phyloP scores from a whole-genome alignment of 2,797 vertebrate genomes.

The Mormyrus proboscirostris region DNA sequence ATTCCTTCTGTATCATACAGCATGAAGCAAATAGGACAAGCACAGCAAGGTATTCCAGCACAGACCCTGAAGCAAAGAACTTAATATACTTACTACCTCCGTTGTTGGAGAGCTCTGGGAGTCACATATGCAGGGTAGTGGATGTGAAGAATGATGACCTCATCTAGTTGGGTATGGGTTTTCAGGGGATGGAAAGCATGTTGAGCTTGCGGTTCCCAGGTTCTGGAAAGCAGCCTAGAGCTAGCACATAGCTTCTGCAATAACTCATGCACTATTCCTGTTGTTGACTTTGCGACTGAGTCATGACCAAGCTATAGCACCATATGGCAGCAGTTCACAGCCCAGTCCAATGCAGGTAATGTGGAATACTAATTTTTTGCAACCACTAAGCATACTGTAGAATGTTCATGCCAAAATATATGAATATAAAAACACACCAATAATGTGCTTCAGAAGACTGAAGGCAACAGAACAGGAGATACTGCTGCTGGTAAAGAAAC shows the following conservation, averaged over 20 bases:
- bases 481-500: not conserved
- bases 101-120: not conserved
- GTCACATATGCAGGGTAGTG: not conserved
- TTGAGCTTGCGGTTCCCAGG: not conserved
- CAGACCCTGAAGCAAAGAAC: not conserved
- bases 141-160: not conserved
- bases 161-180: not conserved
- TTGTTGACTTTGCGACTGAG: not conserved
- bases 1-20: not conserved
- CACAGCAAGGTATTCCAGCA: not conserved
- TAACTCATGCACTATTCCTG: not conserved
- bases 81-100: not conserved
- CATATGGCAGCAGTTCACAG: not conserved
- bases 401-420: not conserved
- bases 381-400: not conserved
- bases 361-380: not conserved
- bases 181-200: constrained; percentile 11
- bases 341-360: not conserved
- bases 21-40: not conserved
- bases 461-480: not conserved
- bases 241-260: not conserved
- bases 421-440: not conserved
- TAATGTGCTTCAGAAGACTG: not conserved
- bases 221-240: not conserved
- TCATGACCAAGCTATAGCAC: not conserved